phyloP scores from a whole-genome alignment of 2,888 invertebrate species.

The Chelonus formosanus region DNA sequence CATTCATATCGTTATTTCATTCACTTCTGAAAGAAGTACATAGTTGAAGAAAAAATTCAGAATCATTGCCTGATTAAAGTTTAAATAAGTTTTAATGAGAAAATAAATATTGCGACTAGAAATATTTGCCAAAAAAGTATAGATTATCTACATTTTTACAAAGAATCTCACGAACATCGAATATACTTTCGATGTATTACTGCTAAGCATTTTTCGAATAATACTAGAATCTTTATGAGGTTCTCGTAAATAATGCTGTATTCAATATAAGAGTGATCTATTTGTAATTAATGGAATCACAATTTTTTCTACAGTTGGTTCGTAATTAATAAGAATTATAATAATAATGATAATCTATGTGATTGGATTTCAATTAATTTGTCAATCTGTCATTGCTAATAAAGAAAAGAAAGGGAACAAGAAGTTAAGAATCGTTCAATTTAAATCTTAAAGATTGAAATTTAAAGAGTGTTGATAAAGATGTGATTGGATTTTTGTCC shows the following conservation, averaged over 20 bases:
- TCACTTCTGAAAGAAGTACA: constrained; percentile 27
- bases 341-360: constrained; percentile 4
- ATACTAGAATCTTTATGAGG: constrained; percentile 17
- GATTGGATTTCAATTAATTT: constrained; percentile 39
- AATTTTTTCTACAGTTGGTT: constrained; percentile 9
- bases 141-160: constrained; percentile 27
- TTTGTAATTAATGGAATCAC: constrained; percentile 21
- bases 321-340: constrained; percentile 25
- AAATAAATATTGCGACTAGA: constrained; percentile 15
- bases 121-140: constrained; percentile 16
- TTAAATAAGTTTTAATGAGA: neutral
- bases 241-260: constrained; percentile 34
- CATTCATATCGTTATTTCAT: constrained; percentile 49
- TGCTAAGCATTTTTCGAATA: constrained; percentile 17
- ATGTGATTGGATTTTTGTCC: constrained; percentile 49
- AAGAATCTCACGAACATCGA: constrained; percentile 12
- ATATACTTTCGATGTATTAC: constrained; percentile 12
- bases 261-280: constrained; percentile 24
- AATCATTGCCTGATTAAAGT: constrained; percentile 9
- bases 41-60: constrained; percentile 1
- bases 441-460: constrained; percentile 28
- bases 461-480: constrained; percentile 24
- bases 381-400: constrained; percentile 32
- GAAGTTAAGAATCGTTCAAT: constrained; percentile 23
- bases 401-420: constrained; percentile 23